A percentile compares a stretch with the other conserved stretches of the same genome.
These are phyloP conservation scores for Empidonax alnorum DNA, from an alignment of 2,113 vertebrate species.

Conservation along the genomic window DNA sequence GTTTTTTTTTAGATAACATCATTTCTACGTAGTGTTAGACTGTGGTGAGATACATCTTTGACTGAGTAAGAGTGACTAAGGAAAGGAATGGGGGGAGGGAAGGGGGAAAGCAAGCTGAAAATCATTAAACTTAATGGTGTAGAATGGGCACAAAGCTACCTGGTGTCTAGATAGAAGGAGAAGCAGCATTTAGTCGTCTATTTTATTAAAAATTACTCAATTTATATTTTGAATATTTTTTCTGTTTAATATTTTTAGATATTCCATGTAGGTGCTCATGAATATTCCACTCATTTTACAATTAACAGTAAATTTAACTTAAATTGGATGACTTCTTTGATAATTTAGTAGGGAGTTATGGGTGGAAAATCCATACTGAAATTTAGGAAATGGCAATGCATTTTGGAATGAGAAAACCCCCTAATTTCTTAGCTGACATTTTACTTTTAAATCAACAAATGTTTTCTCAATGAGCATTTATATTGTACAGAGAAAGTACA, in stretches of 20 bases:
- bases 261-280: background rate
- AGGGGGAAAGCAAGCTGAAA: background rate
- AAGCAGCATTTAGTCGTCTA: background rate
- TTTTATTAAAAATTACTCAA: background rate
- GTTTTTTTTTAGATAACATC: background rate
- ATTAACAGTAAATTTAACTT: background rate
- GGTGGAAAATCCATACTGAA: conserved; percentile 1
- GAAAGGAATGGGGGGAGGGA: background rate
- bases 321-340: background rate
- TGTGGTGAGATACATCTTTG: background rate
- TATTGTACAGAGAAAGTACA: background rate
- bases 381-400: background rate
- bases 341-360: background rate
- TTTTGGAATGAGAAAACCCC: background rate
- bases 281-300: background rate
- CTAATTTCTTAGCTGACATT: conserved; percentile 53
- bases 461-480: conserved; percentile 38
- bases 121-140: background rate
- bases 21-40: background rate
- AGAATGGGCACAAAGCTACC: background rate
- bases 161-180: background rate
- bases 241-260: background rate
- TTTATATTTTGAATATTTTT: background rate
- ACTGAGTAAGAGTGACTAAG: background rate
- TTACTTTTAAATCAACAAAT: conserved; percentile 62